Evolutionary conservation across 2,888 invertebrate species (phyloP).

Genomic region (Agonopterix subpropinquella): DNA sequence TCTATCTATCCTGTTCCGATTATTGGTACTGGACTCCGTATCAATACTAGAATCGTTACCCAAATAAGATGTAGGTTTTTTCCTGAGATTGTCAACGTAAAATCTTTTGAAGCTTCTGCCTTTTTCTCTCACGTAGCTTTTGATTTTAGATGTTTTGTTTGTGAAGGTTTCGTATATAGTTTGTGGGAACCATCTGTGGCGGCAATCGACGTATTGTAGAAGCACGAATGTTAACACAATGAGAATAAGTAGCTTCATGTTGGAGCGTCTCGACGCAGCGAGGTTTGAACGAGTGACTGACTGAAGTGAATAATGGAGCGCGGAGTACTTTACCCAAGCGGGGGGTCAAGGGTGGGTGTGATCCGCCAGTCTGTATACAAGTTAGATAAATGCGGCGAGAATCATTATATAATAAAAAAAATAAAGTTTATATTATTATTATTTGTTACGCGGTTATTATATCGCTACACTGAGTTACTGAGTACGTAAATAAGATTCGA

Average conservation of each 20-base stretch:
- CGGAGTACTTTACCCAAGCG: conserved; percentile 34
- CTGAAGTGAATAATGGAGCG: conserved; percentile 23
- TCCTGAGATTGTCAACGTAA: conserved; percentile 48
- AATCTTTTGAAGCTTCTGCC: conserved; percentile 41
- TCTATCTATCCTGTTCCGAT: conserved; percentile 29
- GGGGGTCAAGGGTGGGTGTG: conserved; percentile 44
- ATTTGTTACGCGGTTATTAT: too few relatives aligned
- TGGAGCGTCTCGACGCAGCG: conserved; percentile 12
- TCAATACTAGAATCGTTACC: conserved; percentile 12
- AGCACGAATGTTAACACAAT: conserved; percentile 35
- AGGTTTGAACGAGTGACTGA: conserved; percentile 27
- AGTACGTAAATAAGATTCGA: too few relatives aligned
- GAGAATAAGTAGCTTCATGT: conserved; percentile 42
- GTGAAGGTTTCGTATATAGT: conserved; percentile 35
- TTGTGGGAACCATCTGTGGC: conserved; percentile 43
- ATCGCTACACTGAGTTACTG: too few relatives aligned
- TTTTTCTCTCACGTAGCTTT: too few relatives aligned
- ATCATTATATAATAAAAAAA: too few relatives aligned
- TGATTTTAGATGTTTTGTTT: conserved; percentile 47
- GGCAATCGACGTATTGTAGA: conserved; percentile 35
- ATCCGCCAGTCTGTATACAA: conserved; percentile 15
- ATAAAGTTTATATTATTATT: too few relatives aligned
- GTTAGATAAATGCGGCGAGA: background rate
- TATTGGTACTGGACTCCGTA: conserved; percentile 9
- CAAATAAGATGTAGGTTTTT: conserved; percentile 45